These are phyloP conservation scores for Oreochromis mossambicus DNA, from an alignment of 2,797 vertebrate species.

Conservation along the genomic window DNA sequence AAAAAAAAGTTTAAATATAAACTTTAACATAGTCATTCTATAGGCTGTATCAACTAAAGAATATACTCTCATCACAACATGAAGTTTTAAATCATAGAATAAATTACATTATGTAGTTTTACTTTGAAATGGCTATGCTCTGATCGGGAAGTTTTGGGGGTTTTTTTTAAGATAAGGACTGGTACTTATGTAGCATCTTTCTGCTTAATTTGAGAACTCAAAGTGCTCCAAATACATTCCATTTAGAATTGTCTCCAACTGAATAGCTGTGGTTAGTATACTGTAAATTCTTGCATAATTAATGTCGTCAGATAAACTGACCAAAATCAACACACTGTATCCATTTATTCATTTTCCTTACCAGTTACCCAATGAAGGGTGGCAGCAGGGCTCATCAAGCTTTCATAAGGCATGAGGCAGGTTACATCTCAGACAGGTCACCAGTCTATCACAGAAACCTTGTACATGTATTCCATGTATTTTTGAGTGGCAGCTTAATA, in stretches of 20 bases:
- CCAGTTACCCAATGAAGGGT: not conserved
- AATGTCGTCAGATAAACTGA: not conserved
- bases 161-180: not conserved
- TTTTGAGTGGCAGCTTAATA: not conserved
- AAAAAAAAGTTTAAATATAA: not conserved
- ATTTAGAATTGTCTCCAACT: not conserved
- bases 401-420: not conserved
- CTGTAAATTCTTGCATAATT: not conserved
- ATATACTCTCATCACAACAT: not conserved
- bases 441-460: not conserved
- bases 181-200: not conserved
- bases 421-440: not conserved
- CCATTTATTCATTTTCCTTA: not conserved
- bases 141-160: not conserved
- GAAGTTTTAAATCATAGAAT: not conserved
- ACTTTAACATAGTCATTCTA: not conserved
- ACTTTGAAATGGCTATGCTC: not conserved
- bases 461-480: not conserved
- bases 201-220: not conserved
- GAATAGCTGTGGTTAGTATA: not conserved
- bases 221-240: not conserved
- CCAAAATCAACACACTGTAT: not conserved
- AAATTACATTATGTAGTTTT: not conserved
- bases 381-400: not conserved
- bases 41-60: not conserved